These are phyloP conservation scores for Acanthis flammea DNA, from an alignment of 2,797 vertebrate species.

Conservation along the genomic window DNA sequence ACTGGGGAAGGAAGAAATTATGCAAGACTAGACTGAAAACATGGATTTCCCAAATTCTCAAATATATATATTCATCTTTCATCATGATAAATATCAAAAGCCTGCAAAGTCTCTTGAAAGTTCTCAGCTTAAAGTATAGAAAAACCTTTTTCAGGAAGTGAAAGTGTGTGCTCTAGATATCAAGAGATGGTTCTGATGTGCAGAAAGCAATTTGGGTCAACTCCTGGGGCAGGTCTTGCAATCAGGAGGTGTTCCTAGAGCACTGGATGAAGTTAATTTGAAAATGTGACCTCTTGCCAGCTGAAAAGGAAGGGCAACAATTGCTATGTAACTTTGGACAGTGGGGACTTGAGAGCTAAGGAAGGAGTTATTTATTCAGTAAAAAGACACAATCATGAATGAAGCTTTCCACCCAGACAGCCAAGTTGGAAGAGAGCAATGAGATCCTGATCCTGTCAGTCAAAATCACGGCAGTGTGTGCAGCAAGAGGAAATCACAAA, in stretches of 20 bases:
- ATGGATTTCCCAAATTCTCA: neutral
- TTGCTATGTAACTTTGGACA: neutral
- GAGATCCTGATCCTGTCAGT: rapidly evolving
- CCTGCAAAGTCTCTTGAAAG: neutral
- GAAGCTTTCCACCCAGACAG: neutral
- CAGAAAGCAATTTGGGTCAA: neutral
- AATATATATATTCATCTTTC: rapidly evolving
- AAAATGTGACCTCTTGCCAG: neutral
- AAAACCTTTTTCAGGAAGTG: neutral
- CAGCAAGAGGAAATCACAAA: neutral
- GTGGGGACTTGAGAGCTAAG: neutral
- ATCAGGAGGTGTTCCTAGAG: neutral
- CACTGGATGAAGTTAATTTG: neutral
- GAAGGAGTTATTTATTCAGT: rapidly evolving
- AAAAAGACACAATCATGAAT: neutral
- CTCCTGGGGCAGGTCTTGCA: neutral
- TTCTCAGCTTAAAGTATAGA: neutral
- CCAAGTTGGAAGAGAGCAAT: rapidly evolving
- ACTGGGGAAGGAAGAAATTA: neutral
- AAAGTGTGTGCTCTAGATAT: rapidly evolving
- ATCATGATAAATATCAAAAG: neutral
- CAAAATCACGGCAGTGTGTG: neutral
- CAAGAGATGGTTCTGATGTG: neutral
- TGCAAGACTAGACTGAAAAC: neutral
- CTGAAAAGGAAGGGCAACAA: neutral